A percentile compares a stretch with the other conserved stretches of the same genome.
Evolutionary conservation across 2,797 vertebrate species (phyloP).

Genomic region (Diplodus sargus): DNA sequence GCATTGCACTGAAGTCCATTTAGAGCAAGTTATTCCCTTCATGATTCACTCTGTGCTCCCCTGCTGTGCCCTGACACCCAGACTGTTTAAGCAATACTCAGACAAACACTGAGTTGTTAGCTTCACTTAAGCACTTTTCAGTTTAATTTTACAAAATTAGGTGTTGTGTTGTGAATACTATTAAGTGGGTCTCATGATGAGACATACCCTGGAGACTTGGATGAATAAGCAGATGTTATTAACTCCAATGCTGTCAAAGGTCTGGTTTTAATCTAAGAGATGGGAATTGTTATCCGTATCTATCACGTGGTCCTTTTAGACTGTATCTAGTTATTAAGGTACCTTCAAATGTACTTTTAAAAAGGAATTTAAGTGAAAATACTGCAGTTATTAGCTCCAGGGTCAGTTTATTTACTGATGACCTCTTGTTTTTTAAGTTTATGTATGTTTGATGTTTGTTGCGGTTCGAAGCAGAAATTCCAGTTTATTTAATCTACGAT

Average conservation of each 20-base stretch:
- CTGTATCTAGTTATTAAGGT: slow-evolving; percentile 1
- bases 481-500: neutral
- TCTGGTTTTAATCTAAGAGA: slow-evolving; percentile 32
- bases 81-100: slow-evolving; percentile 25
- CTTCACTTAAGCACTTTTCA: slow-evolving; percentile 24
- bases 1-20: slow-evolving; percentile 41
- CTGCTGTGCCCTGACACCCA: slow-evolving; percentile 23
- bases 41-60: slow-evolving; percentile 30
- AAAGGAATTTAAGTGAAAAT: neutral
- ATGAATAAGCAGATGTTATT: slow-evolving; percentile 55
- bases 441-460: slow-evolving; percentile 8
- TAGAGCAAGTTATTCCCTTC: slow-evolving; percentile 37
- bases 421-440: neutral
- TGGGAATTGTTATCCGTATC: slow-evolving; percentile 2
- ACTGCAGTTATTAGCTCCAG: neutral
- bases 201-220: slow-evolving; percentile 23
- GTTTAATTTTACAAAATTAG: slow-evolving; percentile 37
- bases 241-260: slow-evolving; percentile 39
- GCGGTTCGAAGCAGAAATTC: neutral
- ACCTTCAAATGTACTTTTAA: neutral
- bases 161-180: slow-evolving; percentile 27
- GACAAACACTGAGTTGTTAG: slow-evolving; percentile 11
- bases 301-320: neutral
- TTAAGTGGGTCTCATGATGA: slow-evolving; percentile 22
- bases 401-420: neutral